Percentiles rank a stretch among this genome's conserved stretches.
Conservation (phyloP, 35 echinoderm and acorn worm genomes). For the Chiridota heheva region DNA sequence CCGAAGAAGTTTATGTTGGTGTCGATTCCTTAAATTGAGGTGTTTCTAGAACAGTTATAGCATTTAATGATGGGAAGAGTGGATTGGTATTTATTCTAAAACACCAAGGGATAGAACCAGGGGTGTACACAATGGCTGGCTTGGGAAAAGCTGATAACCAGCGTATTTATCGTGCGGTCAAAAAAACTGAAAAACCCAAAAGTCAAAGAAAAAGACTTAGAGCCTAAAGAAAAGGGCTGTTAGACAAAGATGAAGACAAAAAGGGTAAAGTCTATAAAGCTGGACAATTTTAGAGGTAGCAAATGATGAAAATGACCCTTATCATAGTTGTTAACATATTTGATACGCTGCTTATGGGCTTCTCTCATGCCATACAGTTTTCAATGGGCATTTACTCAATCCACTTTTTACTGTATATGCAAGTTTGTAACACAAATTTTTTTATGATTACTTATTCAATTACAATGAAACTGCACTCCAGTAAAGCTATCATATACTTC, state of each 20-base stretch:
- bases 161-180: neutral
- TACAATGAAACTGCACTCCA: slow-evolving; percentile 1
- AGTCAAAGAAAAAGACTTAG: neutral
- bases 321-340: too few relatives aligned
- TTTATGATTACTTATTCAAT: neutral
- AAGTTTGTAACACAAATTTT: neutral
- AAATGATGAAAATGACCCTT: neutral
- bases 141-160: neutral
- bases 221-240: slow-evolving; percentile 3
- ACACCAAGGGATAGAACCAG: neutral
- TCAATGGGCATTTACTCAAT: too few relatives aligned
- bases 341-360: too few relatives aligned
- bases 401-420: neutral
- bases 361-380: too few relatives aligned
- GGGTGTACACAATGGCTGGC: neutral
- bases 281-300: neutral
- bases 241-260: neutral
- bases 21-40: neutral
- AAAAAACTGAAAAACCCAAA: neutral
- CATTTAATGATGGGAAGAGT: neutral
- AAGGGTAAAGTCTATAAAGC: neutral
- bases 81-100: neutral
- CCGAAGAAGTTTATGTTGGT: neutral
- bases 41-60: neutral
- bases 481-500: neutral